Evolutionary conservation across 2,797 vertebrate genomes (phyloP), one percentile per base, ranked within the genome.

Genomic region (Trachops cirrhosus): DNA sequence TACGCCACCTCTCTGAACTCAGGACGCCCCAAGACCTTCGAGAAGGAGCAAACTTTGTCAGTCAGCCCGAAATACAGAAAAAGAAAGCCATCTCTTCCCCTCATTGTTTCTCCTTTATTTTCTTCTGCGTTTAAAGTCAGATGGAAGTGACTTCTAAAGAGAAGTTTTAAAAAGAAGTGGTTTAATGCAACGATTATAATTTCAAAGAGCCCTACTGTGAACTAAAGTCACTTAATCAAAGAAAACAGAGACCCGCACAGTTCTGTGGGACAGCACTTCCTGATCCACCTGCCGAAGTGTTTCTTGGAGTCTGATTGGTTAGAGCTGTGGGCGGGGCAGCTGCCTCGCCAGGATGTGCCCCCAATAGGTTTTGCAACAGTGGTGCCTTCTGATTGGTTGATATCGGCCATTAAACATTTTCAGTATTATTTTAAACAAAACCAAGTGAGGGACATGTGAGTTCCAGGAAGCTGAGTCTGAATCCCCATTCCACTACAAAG

Each of bases 241-340:
- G 50, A 82, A 70, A 29, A 57, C 9, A 64, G 88, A 68, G 39
- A 57, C 24, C 24, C 22, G 41, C 9, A 22, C 24, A 3, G 4
- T 15, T 48, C 87, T 10, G 39, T 7, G 32, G 32, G 16, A 22
- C 22, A 26, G 22, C 4, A 1, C 29, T 44, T 9, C 39, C 57
- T 34, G 14, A 39, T 64, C 57, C 50, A 15, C 15, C 18, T 46
- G 80, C 11, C 5, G 22, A 54, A 52, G 9, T 1, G 9, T 6
- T 22, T 75, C 57, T 32, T 0, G 0, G n/a, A 70, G 50, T 19
- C 83, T 70, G 91, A 16, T 2, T 37, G 50, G 26, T 14, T 7
- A 1, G 1, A 2, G 21, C 50, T 22, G 37, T 41, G 19, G 29
- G 34, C 0, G 0, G 11, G 16, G 83, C 4, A 3, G 34, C 0